Percentiles rank a stretch among this genome's conserved stretches.
Conservation (phyloP, 2,113 vertebrate genomes). For the Alectura lathami region DNA sequence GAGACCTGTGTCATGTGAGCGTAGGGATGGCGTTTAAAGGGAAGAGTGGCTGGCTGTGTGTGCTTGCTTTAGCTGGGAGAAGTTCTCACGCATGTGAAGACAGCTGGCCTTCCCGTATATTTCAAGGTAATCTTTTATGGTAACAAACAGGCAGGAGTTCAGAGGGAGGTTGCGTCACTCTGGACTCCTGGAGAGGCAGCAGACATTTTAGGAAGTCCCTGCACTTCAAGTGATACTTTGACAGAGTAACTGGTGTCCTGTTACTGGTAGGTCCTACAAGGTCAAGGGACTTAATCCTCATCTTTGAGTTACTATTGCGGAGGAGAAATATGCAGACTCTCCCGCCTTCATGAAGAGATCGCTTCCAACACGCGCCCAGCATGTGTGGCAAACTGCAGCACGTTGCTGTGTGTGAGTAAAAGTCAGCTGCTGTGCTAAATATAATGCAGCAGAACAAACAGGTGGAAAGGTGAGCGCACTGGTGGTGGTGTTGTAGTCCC, state of each 20-base stretch:
- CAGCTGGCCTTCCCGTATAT: background rate
- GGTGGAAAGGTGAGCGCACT: background rate
- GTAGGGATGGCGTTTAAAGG: background rate
- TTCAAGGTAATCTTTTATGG: constrained; percentile 2
- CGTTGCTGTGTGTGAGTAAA: background rate
- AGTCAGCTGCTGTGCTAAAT: background rate
- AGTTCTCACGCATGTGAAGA: background rate
- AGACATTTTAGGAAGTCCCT: constrained; percentile 48
- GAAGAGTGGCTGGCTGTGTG: background rate
- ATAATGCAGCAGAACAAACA: background rate
- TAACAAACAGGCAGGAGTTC: constrained; percentile 7
- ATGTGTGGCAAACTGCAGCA: background rate
- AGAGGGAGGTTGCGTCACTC: constrained; percentile 17
- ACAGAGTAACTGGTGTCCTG: constrained; percentile 21
- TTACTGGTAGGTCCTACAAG: constrained; percentile 32
- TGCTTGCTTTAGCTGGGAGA: background rate
- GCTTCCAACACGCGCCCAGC: background rate
- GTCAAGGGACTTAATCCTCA: constrained; percentile 12
- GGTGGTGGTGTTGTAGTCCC: background rate
- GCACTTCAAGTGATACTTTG: constrained; percentile 1
- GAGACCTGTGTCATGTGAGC: rapidly evolving
- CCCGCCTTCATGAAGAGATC: background rate
- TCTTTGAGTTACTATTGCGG: background rate
- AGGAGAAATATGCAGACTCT: background rate
- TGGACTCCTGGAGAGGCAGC: constrained; percentile 23